phyloP scores from a whole-genome alignment of 2,113 vertebrate species.

The Anhinga rufa region DNA sequence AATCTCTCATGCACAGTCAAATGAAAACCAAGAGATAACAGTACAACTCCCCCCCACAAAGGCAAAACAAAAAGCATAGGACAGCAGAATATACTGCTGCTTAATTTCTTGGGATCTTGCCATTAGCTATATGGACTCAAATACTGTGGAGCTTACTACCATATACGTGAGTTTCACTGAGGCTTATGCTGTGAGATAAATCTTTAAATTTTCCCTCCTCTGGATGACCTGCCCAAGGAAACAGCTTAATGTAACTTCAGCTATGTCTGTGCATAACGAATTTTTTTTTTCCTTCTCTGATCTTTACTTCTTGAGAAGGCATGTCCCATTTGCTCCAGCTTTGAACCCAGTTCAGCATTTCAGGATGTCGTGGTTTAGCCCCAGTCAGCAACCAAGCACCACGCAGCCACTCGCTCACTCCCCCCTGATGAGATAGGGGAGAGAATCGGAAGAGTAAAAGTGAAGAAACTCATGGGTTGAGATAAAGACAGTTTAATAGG shows the following conservation, averaged over 20 bases:
- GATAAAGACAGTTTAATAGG: no score
- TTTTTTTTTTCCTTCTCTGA: not conserved
- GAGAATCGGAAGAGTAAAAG: no score
- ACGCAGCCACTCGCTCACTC: no score
- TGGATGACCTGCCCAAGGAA: not conserved
- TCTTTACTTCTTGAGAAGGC: not conserved
- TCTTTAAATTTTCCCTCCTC: not conserved
- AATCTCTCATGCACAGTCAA: not conserved
- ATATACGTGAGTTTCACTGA: not conserved
- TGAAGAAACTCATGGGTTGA: no score
- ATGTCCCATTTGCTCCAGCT: not conserved
- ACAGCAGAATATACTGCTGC: not conserved
- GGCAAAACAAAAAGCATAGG: not conserved
- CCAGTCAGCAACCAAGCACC: no score
- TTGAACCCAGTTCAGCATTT: not conserved
- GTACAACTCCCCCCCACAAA: not conserved
- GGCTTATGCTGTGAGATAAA: not conserved
- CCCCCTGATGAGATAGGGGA: no score
- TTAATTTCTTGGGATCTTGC: not conserved
- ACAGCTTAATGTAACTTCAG: not conserved
- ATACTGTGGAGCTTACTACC: not conserved
- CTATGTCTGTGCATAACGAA: not conserved
- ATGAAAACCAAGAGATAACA: not conserved
- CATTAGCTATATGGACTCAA: not conserved
- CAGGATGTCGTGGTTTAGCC: no score